Base-by-base conservation (phyloP, 2,797 vertebrate species). In the Calcarius lapponicus region DNA sequence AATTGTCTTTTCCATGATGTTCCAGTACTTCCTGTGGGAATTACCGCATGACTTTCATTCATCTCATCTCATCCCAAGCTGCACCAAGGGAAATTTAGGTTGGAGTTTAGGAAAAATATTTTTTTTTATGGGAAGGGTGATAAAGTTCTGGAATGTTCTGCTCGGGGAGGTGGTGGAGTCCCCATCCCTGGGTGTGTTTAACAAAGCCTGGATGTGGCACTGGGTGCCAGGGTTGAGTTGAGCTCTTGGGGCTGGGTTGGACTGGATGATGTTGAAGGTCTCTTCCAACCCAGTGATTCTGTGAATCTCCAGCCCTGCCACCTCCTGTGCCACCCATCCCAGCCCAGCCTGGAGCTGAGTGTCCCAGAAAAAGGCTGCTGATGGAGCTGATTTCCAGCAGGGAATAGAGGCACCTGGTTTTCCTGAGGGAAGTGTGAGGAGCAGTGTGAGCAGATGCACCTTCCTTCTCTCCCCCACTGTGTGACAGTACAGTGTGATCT, bases 401-500 rank as follows among this genome's bases (percentile, higher is more conserved):
- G 67, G 56, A 75, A 7, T 3, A 11, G 40, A 73, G 10, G 47
- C 87, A 57, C 69, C 79, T 86, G 61, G 2, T 50, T 61, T 50
- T 83, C 70, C 75, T 81, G 47, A 1, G 0, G 64, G 32, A 18
- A 43, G 16, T 7, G 19, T 12, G 25, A 54, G 74, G 38, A 92
- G 53, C 60, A 38, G 11, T 47, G 65, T 17, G 84, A 92, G 84
- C 93, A 96, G 93, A 79, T 94, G 88, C 54, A 84, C 80, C 62
- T 83, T 61, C 86, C 90, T 88, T 34, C 34, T 93, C 62, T 92
- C 32, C 38, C n/a, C 50, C 48, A 4, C 14, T 26, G 31, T 50
- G 51, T 66, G 51, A 74, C 51, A 21, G 70, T 12, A 66, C 28
- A 8, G 42, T 72, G 72, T 65, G 70, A 34, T 91, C 91, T 42